Evolutionary conservation across 2,797 vertebrate genomes (phyloP), one percentile per base, ranked within the genome.

Genomic region (Spea hammondii): DNA sequence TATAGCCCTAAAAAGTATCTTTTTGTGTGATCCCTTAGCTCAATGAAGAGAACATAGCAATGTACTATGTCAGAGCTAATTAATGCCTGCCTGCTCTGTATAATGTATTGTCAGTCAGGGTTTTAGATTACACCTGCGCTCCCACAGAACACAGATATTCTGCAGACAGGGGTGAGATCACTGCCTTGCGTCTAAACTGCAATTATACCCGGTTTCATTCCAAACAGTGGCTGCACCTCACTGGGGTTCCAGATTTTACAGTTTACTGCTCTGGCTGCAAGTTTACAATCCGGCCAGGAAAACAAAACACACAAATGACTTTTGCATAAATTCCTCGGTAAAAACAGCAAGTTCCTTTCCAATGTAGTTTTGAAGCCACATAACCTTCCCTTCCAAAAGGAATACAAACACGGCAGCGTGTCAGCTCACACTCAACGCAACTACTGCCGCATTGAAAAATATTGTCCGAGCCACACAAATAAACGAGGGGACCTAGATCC

Each of bases 241-340:
- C 69, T 4, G 32, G 4, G 6, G 32, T 6, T 10, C 14, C 6
- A 59, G 13, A 62, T 14, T 47, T 60, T 60, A 44, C 45, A 47
- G 5, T 12, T 60, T 72, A 72, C 46, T 13, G 70, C 14, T 44
- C 44, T 47, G n/a, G 49, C 8, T 64, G 45, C 11, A n/a, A 49
- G 45, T 60, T 72, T 74, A 74, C 72, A 62, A 74, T n/a, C 57
- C n/a, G 44, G 53, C 8, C 14, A 72, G 11, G 46, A 72, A 62
- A 60, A 72, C 45, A 49, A 62, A 62, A 13, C 4, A 72, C 47
- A 72, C 32, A 59, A 47, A 71, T 57, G 45, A 57, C 50, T 51
- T 70, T 51, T 11, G 51, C 68, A 70, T 53, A 54, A 70, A 70
- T 54, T 70, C 68, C 68, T 70, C 32, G 8, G 65, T 17, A 65